Evolutionary conservation across 2,113 vertebrate genomes (phyloP).

Genomic region (Microcebus griseorufus): DNA sequence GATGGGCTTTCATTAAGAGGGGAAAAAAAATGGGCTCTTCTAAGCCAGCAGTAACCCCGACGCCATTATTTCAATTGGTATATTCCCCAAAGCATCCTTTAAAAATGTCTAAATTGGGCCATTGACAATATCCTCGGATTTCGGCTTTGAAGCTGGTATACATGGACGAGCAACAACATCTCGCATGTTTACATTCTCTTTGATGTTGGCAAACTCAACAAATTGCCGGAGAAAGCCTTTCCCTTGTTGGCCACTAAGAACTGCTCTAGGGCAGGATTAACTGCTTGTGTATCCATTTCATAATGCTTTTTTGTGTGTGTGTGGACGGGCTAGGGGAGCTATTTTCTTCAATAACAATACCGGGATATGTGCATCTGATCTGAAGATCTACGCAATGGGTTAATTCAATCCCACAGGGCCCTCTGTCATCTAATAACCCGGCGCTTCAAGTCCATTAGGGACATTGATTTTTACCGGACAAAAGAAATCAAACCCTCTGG

Average conservation of each 20-base stretch:
- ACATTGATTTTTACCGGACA: slow-evolving; percentile 25
- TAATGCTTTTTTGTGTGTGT: too few relatives aligned
- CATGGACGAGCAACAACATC: accelerated
- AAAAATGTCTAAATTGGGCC: background rate
- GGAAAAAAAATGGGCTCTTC: too few relatives aligned
- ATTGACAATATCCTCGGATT: background rate
- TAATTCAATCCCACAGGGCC: background rate
- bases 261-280: background rate
- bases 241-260: accelerated
- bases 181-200: accelerated
- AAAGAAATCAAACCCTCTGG: background rate
- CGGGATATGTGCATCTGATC: background rate
- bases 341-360: accelerated
- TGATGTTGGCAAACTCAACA: background rate
- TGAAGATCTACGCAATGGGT: accelerated
- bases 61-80: background rate
- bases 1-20: background rate
- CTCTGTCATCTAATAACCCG: background rate
- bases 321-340: background rate
- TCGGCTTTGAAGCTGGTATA: background rate
- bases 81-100: background rate
- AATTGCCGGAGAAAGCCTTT: background rate
- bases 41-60: background rate
- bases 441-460: background rate
- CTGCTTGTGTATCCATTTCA: background rate